Evolutionary conservation across 1,140 invertebrate species (phyloP), one percentile per base, ranked within the genome.

Genomic region (Anastrepha ludens): DNA sequence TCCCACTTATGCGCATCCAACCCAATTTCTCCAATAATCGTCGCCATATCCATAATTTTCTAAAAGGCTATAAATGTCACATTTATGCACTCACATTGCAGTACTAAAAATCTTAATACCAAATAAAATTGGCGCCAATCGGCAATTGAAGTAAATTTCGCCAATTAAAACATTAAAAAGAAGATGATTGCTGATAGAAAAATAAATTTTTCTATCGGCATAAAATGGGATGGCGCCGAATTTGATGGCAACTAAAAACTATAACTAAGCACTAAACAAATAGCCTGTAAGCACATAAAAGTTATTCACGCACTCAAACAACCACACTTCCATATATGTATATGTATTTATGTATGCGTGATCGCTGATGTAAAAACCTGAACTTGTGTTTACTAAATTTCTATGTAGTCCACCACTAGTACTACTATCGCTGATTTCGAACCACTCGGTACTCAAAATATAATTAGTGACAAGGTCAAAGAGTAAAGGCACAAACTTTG

Each of bases 111-210:
- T 74, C 13, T 74, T 74, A 39, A 74, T 74, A 13, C 17, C 67
- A 74, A 74, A 74, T 74, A 74, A 74, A 74, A 74, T 41, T 74
- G 67, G 67, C 67, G 67, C 67, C 67, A 74, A 74, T 7, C 67
- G 39, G 13, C 67, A 74, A 74, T 74, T 44, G 67, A 74, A 74
- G 13, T 74, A 39, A 74, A 74, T 74, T 74, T 74, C 41, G 39
- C 67, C 67, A 74, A 74, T 74, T 29, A 74, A 74, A 44, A 74
- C 67, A 47, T 44, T 47, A 74, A 74, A 74, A 11, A 39, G 67
- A 55, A 74, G 44, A 44, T 41, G 39, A 74, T 74, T 65, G 13
- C 6, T 47, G 67, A 29, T 44, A 13, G 20, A 74, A 74, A 74
- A 74, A 74, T 74, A 74, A 74, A 74, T 74, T 74, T 13, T 62